phyloP scores from a whole-genome alignment of 2,888 invertebrate genomes.

The Drosophila antonietae region DNA sequence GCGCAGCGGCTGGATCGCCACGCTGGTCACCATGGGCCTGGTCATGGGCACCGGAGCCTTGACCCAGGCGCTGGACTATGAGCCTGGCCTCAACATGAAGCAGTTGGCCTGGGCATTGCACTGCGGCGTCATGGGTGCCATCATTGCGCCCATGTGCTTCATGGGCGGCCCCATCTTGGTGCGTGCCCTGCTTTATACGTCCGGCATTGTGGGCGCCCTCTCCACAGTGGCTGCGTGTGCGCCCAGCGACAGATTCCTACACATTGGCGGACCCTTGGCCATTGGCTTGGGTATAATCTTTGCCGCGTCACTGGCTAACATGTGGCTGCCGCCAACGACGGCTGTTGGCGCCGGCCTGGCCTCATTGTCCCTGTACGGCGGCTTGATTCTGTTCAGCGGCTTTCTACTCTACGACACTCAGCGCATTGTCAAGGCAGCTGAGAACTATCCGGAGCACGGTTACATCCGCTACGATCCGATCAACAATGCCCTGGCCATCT shows the following conservation, averaged over 20 bases:
- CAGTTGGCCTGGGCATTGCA: slow-evolving; percentile 94
- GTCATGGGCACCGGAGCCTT: slow-evolving; percentile 96
- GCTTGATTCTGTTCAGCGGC: slow-evolving; percentile 95
- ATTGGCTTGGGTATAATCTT: slow-evolving; percentile 98
- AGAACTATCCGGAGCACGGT: slow-evolving; percentile 89
- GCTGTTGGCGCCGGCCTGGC: slow-evolving; percentile 95
- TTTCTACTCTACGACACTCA: slow-evolving; percentile 98
- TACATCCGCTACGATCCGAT: slow-evolving; percentile 94
- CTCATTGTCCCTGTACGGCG: slow-evolving; percentile 97
- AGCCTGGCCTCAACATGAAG: slow-evolving; percentile 91
- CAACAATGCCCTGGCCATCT: slow-evolving; percentile 97
- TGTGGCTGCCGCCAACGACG: slow-evolving; percentile 96
- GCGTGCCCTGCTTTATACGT: slow-evolving; percentile 96
- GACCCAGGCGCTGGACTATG: slow-evolving; percentile 93
- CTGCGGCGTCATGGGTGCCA: slow-evolving; percentile 93
- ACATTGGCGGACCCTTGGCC: slow-evolving; percentile 97
- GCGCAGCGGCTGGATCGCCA: slow-evolving; percentile 92
- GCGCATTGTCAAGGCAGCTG: slow-evolving; percentile 93
- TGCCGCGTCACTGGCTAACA: slow-evolving; percentile 94
- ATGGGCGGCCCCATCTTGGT: slow-evolving; percentile 96
- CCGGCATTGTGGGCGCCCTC: slow-evolving; percentile 96
- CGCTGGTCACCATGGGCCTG: slow-evolving; percentile 91
- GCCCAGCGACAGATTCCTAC: slow-evolving; percentile 97
- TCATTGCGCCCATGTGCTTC: slow-evolving; percentile 96
- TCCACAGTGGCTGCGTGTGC: slow-evolving; percentile 97